Base-by-base conservation (phyloP, 1,140 invertebrate genomes). In the Philotrypesis tridentata region DNA sequence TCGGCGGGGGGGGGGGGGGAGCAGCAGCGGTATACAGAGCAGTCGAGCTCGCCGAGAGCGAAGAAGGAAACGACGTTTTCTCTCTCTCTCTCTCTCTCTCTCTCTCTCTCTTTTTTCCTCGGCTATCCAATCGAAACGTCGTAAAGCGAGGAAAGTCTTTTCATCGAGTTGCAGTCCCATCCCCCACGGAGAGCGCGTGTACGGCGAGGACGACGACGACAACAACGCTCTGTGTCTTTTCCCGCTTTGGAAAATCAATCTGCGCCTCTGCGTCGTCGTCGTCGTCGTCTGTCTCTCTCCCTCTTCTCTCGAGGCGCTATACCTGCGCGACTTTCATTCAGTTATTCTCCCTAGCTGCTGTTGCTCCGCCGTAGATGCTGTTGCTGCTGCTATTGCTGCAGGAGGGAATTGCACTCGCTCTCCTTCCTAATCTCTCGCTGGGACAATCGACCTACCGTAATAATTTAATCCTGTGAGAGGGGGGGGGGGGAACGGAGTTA, bases 401-500 rank as follows among this genome's bases (percentile, higher is more conserved):
- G n/a, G 23, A 65, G 43, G 17, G 43, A 29, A 79, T 31, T 23
- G 31, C 12, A 14, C 67, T 60, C 11, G 67, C 74, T 31, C 63
- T 78, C 79, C n/a, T n/a, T 78, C 83, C 73, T 83, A 84, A 86
- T 85, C 84, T 79, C 70, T 31, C 70, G 33, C 31, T 11, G 37
- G 79, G 80, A 84, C 83, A 85, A 84, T 87, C 84, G 71, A 72
- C 65, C 48, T 70, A 68, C 74, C 76, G 74, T 74, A 83, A 85
- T 85, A 85, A 85, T 85, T 85, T 84, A 85, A 86, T 86, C 83
- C 75, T 61, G 60, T 1, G 21, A n/a, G 48, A 55, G 6, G 17
- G 40, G 17, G 40, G 17, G 37, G 12, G 8, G 3, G 43, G 12
- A 37, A n/a, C 55, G 17, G 63, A 80, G 81, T 84, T 61, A 43